phyloP scores from a whole-genome alignment of 2,797 vertebrate genomes.

The Echeneis naucrates region DNA sequence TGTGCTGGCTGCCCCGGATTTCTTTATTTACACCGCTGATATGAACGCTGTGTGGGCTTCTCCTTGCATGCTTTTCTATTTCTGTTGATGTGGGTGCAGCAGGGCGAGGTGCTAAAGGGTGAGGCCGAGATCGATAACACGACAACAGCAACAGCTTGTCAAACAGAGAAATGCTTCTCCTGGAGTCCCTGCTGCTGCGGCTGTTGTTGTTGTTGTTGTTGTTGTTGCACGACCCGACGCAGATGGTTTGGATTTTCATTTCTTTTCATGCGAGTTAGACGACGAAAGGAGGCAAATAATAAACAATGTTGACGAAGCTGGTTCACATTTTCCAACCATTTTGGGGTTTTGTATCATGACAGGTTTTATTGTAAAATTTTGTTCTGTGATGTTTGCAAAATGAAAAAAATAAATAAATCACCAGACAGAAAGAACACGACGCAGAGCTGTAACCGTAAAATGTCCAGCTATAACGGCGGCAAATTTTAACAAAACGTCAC shows the following conservation, averaged over 20 bases:
- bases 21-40: no score
- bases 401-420: no score
- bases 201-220: not conserved
- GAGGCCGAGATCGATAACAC: not conserved
- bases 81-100: not conserved
- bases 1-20: not conserved
- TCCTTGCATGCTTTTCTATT: not conserved
- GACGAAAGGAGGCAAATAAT: not conserved
- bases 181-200: not conserved
- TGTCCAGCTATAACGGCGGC: no score
- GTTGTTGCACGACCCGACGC: not conserved
- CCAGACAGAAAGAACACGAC: no score
- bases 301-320: no score
- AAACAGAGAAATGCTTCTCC: not conserved
- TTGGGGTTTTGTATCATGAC: no score
- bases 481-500: no score
- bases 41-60: not conserved
- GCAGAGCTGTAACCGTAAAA: no score
- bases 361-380: no score
- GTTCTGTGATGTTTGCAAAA: no score
- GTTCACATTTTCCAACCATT: not conserved
- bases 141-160: not conserved
- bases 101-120: not conserved
- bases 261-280: not conserved
- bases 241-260: not conserved